Conservation (phyloP, 2,113 vertebrate species). For the Sebastes schlegelii region DNA sequence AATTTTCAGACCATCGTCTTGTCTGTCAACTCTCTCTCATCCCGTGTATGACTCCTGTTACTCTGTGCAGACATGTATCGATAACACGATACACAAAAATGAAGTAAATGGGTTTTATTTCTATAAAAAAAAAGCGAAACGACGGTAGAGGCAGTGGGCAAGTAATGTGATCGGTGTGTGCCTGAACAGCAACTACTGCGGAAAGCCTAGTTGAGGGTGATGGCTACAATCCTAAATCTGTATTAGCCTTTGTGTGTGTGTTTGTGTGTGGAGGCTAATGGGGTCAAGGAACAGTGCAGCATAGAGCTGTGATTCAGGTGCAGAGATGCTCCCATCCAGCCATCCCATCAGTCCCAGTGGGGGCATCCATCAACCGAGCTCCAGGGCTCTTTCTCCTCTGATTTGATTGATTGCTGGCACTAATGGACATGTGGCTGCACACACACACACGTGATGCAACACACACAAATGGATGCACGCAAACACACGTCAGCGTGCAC, state of each 20-base stretch:
- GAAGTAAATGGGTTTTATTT: too few species aligned
- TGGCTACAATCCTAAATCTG: neutral
- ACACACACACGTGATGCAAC: slow-evolving; percentile 25
- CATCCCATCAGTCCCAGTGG: slow-evolving; percentile 47
- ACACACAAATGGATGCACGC: slow-evolving; percentile 23
- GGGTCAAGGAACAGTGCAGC: slow-evolving; percentile 35
- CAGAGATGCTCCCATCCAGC: slow-evolving; percentile 48
- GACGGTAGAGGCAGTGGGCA: too few species aligned
- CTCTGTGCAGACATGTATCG: too few species aligned
- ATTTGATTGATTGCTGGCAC: slow-evolving; percentile 66
- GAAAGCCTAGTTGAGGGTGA: neutral
- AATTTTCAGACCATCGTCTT: too few species aligned
- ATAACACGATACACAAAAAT: too few species aligned
- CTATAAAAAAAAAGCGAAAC: too few species aligned
- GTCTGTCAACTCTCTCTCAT: too few species aligned
- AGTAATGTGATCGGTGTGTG: too few species aligned
- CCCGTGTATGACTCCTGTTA: too few species aligned
- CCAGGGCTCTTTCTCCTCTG: slow-evolving; percentile 30
- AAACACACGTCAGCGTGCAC: slow-evolving; percentile 21
- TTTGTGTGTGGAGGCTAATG: slow-evolving; percentile 40
- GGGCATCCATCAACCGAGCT: slow-evolving; percentile 59
- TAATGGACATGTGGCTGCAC: slow-evolving; percentile 53
- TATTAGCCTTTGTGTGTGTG: slow-evolving; percentile 5
- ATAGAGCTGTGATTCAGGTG: slow-evolving; percentile 49
- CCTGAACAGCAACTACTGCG: neutral